Conservation (phyloP, 2,797 vertebrate genomes). For the Fratercula arctica region DNA sequence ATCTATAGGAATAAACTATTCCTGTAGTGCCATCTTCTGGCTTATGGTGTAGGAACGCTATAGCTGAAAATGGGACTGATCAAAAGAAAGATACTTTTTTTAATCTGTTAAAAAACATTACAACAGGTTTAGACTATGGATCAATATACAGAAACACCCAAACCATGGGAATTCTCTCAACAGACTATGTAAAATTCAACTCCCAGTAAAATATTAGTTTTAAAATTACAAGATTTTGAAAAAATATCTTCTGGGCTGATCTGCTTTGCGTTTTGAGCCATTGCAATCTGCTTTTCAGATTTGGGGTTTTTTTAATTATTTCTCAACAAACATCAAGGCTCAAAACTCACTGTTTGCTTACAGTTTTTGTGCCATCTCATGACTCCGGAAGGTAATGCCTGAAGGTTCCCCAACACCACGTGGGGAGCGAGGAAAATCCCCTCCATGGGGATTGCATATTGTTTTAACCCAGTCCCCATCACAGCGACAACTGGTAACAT, state of each 20-base stretch:
- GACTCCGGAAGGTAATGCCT: background rate
- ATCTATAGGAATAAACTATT: background rate
- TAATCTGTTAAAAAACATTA: background rate
- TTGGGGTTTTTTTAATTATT: background rate
- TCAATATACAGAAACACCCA: background rate
- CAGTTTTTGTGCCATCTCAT: background rate
- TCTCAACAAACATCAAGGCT: background rate
- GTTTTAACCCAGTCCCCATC: background rate
- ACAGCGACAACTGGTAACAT: rapidly evolving
- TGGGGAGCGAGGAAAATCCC: background rate
- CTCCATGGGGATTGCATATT: rapidly evolving
- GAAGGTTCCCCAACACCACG: rapidly evolving
- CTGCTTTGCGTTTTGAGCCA: background rate
- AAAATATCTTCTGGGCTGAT: background rate
- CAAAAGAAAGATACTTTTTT: background rate
- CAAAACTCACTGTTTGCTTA: background rate
- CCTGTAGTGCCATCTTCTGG: slow-evolving; percentile 49
- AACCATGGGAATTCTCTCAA: background rate
- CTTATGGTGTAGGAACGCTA: background rate
- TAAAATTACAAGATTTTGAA: background rate
- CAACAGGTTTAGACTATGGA: background rate
- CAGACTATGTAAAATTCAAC: background rate
- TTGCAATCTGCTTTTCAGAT: background rate
- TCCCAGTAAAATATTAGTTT: background rate
- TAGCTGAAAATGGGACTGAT: background rate